phyloP scores from a whole-genome alignment of 1,140 invertebrate genomes.

The Rhagoletis zephyria region DNA sequence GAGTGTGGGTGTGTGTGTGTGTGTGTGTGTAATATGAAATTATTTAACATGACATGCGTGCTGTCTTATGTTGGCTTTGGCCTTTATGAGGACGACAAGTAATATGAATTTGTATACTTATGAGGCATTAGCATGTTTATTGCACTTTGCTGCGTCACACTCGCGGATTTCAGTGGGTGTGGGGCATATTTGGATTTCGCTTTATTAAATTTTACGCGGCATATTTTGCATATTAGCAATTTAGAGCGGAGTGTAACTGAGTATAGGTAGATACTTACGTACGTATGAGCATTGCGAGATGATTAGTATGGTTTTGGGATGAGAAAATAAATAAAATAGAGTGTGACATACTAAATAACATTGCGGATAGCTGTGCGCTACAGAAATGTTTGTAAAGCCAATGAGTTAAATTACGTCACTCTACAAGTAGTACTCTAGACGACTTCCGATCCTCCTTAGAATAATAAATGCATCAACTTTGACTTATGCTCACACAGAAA shows the following conservation, averaged over 20 bases:
- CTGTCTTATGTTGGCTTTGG: conserved; percentile 7
- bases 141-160: not conserved
- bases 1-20: not conserved
- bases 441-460: too few species aligned
- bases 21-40: not conserved
- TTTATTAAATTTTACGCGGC: not conserved
- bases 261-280: not conserved
- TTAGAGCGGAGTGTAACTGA: not conserved
- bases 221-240: conserved; percentile 11
- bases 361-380: too few species aligned
- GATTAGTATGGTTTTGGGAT: too few species aligned
- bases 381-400: too few species aligned
- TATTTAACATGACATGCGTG: not conserved
- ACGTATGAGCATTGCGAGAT: not conserved
- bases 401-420: too few species aligned
- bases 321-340: too few species aligned
- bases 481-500: too few species aligned
- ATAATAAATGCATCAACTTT: too few species aligned
- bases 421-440: too few species aligned
- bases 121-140: not conserved
- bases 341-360: too few species aligned
- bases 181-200: not conserved
- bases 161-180: not conserved
- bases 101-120: conserved; percentile 20
- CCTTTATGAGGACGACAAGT: not conserved